phyloP scores from a whole-genome alignment of 1,140 invertebrate species.

The Drosophila guanche region DNA sequence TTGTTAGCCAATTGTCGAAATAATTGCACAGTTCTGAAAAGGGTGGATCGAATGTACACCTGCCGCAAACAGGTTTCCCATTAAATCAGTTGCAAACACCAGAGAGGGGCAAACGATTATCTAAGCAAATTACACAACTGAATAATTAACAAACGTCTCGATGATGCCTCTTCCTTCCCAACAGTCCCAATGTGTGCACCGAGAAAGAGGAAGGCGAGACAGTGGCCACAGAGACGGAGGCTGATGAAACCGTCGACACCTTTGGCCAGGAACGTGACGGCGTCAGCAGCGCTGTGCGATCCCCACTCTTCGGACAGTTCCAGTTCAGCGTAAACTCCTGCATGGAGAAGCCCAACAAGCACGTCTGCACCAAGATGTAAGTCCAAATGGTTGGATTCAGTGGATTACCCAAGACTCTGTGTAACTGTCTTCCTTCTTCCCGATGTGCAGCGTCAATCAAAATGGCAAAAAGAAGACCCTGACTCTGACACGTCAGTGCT shows the following conservation, averaged over 20 bases:
- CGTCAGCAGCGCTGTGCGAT: conserved; percentile 52
- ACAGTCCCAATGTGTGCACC: conserved; percentile 77
- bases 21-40: too few relatives aligned
- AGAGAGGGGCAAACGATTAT: conserved; percentile 4
- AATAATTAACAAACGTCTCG: not conserved
- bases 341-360: conserved; percentile 85
- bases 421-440: conserved; percentile 6
- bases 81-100: not conserved
- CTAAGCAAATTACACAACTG: conserved; percentile 8
- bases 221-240: conserved; percentile 58
- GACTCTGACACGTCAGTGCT: conserved; percentile 86
- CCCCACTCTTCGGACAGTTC: conserved; percentile 83
- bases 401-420: conserved; percentile 2
- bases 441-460: conserved; percentile 84
- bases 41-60: too few relatives aligned
- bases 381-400: conserved; percentile 39
- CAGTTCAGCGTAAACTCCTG: conserved; percentile 85
- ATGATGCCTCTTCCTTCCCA: not conserved
- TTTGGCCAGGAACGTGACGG: conserved; percentile 78
- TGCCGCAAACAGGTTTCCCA: not conserved
- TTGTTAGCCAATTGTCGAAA: too few relatives aligned
- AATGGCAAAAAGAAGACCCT: conserved; percentile 86
- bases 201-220: conserved; percentile 73
- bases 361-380: conserved; percentile 86
- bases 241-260: conserved; percentile 69